Percentiles rank a stretch among this genome's conserved stretches.
These are phyloP conservation scores for Sussaba pulchella DNA, from an alignment of 2,888 invertebrate genomes.

Conservation along the genomic window DNA sequence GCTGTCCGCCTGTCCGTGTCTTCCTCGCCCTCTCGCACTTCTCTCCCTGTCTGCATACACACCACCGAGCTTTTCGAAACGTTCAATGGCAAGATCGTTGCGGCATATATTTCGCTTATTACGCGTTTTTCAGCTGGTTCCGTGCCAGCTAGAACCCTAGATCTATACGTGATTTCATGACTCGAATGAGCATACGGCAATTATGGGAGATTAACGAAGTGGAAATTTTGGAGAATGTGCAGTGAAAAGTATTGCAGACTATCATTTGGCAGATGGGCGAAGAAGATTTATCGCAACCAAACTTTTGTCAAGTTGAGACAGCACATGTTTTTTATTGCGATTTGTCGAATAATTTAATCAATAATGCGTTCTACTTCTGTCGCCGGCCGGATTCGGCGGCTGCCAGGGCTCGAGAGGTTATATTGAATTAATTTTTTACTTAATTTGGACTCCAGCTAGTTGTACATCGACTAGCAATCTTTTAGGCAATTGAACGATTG, in stretches of 20 bases:
- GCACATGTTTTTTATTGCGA: too few species aligned
- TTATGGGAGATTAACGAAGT: too few species aligned
- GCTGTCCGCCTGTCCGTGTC: slow-evolving; percentile 58
- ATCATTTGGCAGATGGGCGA: neutral
- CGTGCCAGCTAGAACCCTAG: neutral
- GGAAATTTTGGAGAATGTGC: neutral
- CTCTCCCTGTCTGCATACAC: slow-evolving; percentile 32
- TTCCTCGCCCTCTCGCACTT: slow-evolving; percentile 28
- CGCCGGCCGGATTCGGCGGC: too few species aligned
- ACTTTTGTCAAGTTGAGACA: neutral
- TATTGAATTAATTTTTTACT: too few species aligned
- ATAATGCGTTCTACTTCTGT: too few species aligned
- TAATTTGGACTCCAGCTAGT: too few species aligned
- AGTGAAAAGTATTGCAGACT: neutral
- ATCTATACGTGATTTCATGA: too few species aligned
- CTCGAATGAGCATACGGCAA: too few species aligned
- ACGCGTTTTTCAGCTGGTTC: slow-evolving; percentile 31
- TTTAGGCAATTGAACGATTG: too few species aligned
- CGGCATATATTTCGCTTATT: slow-evolving; percentile 12
- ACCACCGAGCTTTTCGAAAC: slow-evolving; percentile 39
- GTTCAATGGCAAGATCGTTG: slow-evolving; percentile 20
- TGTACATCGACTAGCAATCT: too few species aligned
- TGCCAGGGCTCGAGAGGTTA: too few species aligned
- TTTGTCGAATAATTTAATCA: too few species aligned
- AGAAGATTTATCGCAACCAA: neutral